phyloP scores from a whole-genome alignment of 2,888 invertebrate species.

The Liodrosophila aerea region DNA sequence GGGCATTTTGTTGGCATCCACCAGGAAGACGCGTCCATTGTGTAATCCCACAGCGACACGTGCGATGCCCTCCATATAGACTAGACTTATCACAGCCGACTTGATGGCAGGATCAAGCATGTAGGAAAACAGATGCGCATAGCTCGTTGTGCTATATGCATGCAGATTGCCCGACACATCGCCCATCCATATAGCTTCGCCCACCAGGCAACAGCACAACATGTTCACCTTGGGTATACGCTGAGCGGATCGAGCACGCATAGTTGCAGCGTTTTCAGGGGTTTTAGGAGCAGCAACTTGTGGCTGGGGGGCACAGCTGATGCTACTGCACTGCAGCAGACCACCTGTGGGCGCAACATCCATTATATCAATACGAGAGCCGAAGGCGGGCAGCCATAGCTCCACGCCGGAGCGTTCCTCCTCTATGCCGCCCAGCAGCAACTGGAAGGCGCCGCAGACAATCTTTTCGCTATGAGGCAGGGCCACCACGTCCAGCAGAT shows the following conservation, averaged over 20 bases:
- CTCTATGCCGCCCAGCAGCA: conserved; percentile 80
- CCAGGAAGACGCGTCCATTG: conserved; percentile 90
- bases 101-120: conserved; percentile 87
- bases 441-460: conserved; percentile 84
- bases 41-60: conserved; percentile 92
- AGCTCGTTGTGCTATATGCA: conserved; percentile 87
- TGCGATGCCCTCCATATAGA: conserved; percentile 86
- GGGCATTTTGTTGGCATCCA: conserved; percentile 85
- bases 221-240: conserved; percentile 79
- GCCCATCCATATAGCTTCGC: conserved; percentile 93
- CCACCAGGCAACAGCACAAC: conserved; percentile 86
- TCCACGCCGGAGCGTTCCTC: conserved; percentile 86
- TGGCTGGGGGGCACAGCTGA: conserved; percentile 77
- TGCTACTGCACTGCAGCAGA: conserved; percentile 86
- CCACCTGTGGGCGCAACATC: conserved; percentile 83
- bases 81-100: conserved; percentile 87
- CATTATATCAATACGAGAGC: conserved; percentile 86
- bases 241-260: conserved; percentile 66
- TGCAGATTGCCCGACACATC: conserved; percentile 93
- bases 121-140: conserved; percentile 85
- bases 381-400: conserved; percentile 89
- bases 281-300: conserved; percentile 60
- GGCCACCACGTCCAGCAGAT: conserved; percentile 90
- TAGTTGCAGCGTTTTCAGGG: conserved; percentile 45
- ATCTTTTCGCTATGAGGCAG: conserved; percentile 87